A percentile compares a stretch with the other conserved stretches of the same genome.
Conservation (phyloP, 2,888 invertebrate genomes). For the Lithophane ornitopus region DNA sequence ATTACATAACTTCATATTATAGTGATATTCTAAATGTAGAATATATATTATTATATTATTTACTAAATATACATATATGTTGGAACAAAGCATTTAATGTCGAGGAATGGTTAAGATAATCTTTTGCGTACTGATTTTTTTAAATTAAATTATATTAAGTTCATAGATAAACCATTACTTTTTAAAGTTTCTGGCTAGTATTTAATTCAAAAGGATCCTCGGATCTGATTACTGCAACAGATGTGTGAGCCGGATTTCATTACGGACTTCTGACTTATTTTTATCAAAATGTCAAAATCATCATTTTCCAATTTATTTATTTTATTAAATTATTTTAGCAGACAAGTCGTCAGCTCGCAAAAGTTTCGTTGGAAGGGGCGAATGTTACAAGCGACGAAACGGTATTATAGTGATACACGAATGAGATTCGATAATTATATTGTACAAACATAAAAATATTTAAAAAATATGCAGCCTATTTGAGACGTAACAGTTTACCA, state of each 20-base stretch:
- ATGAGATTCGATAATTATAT: constrained; percentile 63
- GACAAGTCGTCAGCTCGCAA: constrained; percentile 37
- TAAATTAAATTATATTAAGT: not conserved
- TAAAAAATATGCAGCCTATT: constrained; percentile 42
- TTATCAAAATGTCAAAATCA: not conserved
- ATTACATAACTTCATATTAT: constrained; percentile 67
- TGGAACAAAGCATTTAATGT: constrained; percentile 62
- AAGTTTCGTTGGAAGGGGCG: constrained; percentile 39
- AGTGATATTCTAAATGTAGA: constrained; percentile 64
- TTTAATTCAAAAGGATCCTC: not conserved
- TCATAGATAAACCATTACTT: not conserved
- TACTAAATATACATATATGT: constrained; percentile 67
- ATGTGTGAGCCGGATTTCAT: no score
- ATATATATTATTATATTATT: constrained; percentile 64
- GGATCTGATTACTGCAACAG: not conserved
- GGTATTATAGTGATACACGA: constrained; percentile 32
- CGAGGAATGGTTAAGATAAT: constrained; percentile 62
- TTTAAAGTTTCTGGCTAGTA: no score
- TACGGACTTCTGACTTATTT: no score
- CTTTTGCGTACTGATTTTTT: constrained; percentile 40
- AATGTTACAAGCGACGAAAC: constrained; percentile 58
- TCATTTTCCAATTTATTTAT: not conserved
- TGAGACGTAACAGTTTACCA: constrained; percentile 9
- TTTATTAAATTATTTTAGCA: not conserved
- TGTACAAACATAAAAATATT: constrained; percentile 55